phyloP scores from a whole-genome alignment of 2,113 vertebrate species.

The Seriola rivoliana region DNA sequence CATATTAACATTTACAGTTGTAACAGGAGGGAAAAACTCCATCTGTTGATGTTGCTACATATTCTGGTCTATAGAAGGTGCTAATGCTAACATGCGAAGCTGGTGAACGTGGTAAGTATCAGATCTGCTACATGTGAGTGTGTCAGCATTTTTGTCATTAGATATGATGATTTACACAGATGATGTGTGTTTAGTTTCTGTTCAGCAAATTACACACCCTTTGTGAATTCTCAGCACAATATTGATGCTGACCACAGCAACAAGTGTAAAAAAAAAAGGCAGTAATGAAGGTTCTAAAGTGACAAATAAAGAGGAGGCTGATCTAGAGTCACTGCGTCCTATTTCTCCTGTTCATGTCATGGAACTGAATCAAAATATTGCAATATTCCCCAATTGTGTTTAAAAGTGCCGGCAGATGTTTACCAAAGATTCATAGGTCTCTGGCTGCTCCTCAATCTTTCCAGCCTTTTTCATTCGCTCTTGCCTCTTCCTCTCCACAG shows the following conservation, averaged over 20 bases:
- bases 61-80: not conserved
- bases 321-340: not conserved
- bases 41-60: not conserved
- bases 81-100: not conserved
- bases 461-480: constrained; percentile 97
- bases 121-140: not conserved
- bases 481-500: constrained; percentile 93
- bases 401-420: not conserved
- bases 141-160: not conserved
- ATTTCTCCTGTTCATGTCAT: not conserved
- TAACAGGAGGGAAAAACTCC: not conserved
- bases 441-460: constrained; percentile 93
- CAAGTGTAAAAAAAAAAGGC: not conserved
- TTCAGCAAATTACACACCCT: no score
- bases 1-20: not conserved
- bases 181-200: no score
- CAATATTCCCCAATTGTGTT: not conserved
- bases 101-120: not conserved
- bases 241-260: no score
- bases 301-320: not conserved
- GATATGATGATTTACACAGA: not conserved
- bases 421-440: constrained; percentile 95
- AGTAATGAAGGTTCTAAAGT: not conserved
- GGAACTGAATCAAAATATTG: not conserved
- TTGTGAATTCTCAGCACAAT: no score